Base-by-base conservation (phyloP, 2,888 invertebrate genomes). In the Cylloceria caligata region DNA sequence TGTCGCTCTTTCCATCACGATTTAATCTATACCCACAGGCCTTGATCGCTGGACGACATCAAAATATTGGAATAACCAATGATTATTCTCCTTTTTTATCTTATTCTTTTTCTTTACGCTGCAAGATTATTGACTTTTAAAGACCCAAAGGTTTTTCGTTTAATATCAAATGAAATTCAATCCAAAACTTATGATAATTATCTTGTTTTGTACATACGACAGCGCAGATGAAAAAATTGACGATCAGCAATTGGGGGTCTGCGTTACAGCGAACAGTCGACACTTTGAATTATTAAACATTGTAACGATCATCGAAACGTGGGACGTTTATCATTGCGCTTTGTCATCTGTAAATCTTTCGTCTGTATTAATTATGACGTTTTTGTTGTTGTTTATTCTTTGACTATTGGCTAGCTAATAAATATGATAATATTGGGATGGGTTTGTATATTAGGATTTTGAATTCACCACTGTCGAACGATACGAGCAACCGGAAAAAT, bases 211-310 rank as follows among this genome's bases (percentile, higher is more conserved):
- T 74, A 65, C 71, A 60, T 71, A 57, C 45, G n/a, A 45, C 42
- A 60, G 42, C 57, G 42, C 71, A 42, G 71, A 71, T 71, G n/a
- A 30, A 30, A 4, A 60, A 71, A 71, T 71, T 71, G 71, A 71
- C 71, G 71, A 39, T 68, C 34, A 68, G 30, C 49, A 68, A 49
- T 68, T 49, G 36, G 47, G 27, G 65, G 16, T 21, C 9, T 67
- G 69, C 39, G 45, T 47, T 21, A 13, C 69, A 27, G 16, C 45
- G 47, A 52, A 52, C 52, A 30, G n/a, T 65, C 30, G 19, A 16
- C 19, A 30, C 42, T 30, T 71, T 19, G 30, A 60, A 60, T 11
- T 27, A 27, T 34, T 19, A 16, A 7, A 1, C 11, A 11, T 30
- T 42, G 47, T 64, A 73, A 62, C 49, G 64, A 73, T 64, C 36